A percentile compares a stretch with the other conserved stretches of the same genome.
phyloP scores from a whole-genome alignment of 1,140 invertebrate genomes.

The Dinothrombium tinctorium region DNA sequence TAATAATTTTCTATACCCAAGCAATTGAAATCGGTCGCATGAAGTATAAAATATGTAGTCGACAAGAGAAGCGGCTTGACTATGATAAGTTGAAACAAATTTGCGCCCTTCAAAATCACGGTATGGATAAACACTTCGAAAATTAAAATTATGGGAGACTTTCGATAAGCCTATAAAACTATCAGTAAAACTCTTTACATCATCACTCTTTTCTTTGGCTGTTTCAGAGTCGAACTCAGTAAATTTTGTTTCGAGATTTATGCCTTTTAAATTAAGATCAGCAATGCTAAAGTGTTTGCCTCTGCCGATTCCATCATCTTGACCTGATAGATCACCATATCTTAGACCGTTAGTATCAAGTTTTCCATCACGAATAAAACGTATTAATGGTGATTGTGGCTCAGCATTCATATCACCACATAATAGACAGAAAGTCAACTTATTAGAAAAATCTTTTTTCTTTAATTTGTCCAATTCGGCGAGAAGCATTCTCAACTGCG shows the following conservation, averaged over 20 bases:
- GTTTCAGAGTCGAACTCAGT: neutral
- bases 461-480: constrained; percentile 57
- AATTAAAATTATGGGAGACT: constrained; percentile 19
- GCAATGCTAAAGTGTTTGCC: neutral
- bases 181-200: too few species aligned
- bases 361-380: constrained; percentile 39
- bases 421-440: constrained; percentile 41
- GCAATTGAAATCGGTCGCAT: constrained; percentile 6
- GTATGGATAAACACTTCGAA: constrained; percentile 20
- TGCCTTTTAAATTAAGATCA: constrained; percentile 4
- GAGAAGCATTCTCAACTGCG: constrained; percentile 48
- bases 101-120: constrained; percentile 1
- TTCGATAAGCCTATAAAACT: constrained; percentile 7
- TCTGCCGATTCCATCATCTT: constrained; percentile 8
- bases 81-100: constrained; percentile 20
- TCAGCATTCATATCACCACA: constrained; percentile 71
- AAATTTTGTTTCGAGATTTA: neutral
- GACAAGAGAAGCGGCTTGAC: constrained; percentile 16
- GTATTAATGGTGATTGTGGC: constrained; percentile 40
- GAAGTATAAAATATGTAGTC: constrained; percentile 22
- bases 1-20: constrained; percentile 6
- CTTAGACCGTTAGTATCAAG: constrained; percentile 28
- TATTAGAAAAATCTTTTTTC: constrained; percentile 31
- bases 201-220: too few species aligned
- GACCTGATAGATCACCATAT: constrained; percentile 19